Evolutionary conservation across 1,140 invertebrate genomes (phyloP).

Genomic region (Drosophila athabasca): DNA sequence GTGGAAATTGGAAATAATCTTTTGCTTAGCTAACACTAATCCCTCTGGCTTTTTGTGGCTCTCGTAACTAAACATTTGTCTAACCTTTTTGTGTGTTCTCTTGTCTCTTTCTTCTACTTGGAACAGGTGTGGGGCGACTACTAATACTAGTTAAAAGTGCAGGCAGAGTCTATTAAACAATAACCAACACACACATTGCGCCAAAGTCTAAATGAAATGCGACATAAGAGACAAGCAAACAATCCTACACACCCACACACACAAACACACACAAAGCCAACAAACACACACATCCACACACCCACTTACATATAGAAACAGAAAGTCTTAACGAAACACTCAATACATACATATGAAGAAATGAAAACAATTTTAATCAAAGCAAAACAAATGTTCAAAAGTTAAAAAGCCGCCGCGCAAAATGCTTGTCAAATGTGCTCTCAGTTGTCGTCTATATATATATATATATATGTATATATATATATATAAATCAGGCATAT

Average conservation of each 20-base stretch:
- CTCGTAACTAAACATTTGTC: conserved; percentile 62
- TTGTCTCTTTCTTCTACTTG: conserved; percentile 66
- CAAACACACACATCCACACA: conserved; percentile 25
- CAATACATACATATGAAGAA: conserved; percentile 32
- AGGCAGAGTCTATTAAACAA: conserved; percentile 60
- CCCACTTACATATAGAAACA: conserved; percentile 2
- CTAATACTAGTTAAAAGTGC: conserved; percentile 72
- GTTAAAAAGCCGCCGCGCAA: conserved; percentile 36
- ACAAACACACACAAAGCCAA: conserved; percentile 10
- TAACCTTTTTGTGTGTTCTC: conserved; percentile 61
- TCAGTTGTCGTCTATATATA: conserved; percentile 57
- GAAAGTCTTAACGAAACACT: conserved; percentile 19
- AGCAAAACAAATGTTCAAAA: conserved; percentile 62
- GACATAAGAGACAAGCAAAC: conserved; percentile 32
- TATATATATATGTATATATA: conserved; percentile 40
- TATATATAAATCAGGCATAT: conserved; percentile 19
- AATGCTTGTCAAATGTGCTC: conserved; percentile 55
- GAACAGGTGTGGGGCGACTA: conserved; percentile 83
- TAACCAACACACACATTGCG: conserved; percentile 53
- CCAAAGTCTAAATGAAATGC: conserved; percentile 45
- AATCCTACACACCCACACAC: conserved; percentile 20
- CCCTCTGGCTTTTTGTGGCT: conserved; percentile 16
- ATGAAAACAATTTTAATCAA: conserved; percentile 41
- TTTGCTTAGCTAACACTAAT: conserved; percentile 22
- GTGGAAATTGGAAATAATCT: conserved; percentile 30